Base-by-base conservation (phyloP, 2,888 invertebrate genomes). In the Drosophila pseudotalamancana region DNA sequence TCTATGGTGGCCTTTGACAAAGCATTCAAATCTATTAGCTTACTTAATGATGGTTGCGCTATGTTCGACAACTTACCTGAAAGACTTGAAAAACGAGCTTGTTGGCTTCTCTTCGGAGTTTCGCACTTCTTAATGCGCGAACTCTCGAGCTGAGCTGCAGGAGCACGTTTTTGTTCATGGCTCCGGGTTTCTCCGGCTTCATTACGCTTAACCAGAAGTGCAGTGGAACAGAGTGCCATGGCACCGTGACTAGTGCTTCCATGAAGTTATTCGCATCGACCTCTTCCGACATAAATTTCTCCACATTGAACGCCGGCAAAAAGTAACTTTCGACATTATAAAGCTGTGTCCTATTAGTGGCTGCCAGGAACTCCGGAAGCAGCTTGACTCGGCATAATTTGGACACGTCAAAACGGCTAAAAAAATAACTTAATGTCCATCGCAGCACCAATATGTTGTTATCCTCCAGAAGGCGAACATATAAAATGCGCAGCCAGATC, bases 181-280 rank as follows among this genome's bases (percentile, higher is more conserved):
- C 2, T 21, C 42, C 19, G 32, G 11, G 16, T n/a, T 5, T 9
- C 6, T 54, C 11, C n/a, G 25, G 4, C 4, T 54, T 34, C 23
- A 77, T 53, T 25, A 59, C 54, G 3, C 14, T 6, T 14, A 90
- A 48, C 89, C 90, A 89, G 43, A 78, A 78, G 50, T 80, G 78
- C 46, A 91, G 61, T 0, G 91, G 90, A 4, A 90, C 78, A 5
- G 89, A 72, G 19, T 88, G 89, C 89, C 91, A 91, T 4, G 84
- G 68, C 3, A 91, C 75, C 49, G 31, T 78, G 6, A 39, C 87
- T 21, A 67, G 12, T 14, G 54, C 62, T 19, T 72, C 37, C 4
- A 66, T 23, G 21, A 87, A 57, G 6, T 31, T 16, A 0, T 19
- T 21, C 2, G 2, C 8, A 6, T 79, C 61, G 0, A 29, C 34